Conservation (phyloP, 1,140 invertebrate species). For the Trichonephila inaurata region DNA sequence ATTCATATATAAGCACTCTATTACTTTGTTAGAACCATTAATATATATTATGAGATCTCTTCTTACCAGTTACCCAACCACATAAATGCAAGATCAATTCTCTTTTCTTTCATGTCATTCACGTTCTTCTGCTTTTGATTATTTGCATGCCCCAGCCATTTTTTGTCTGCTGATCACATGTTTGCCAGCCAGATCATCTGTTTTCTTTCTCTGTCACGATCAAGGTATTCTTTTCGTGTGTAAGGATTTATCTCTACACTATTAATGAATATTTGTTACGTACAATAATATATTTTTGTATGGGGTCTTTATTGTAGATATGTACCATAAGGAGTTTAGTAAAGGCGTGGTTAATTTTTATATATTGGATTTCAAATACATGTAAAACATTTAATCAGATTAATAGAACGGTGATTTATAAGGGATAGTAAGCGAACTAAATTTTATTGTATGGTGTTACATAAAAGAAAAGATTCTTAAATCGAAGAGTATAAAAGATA, state of each 20-base stretch:
- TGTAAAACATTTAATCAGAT: no score
- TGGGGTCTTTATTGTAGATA: no score
- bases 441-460: no score
- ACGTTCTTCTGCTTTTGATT: neutral
- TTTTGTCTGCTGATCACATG: neutral
- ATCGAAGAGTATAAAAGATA: no score
- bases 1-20: no score
- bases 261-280: neutral
- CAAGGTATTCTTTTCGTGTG: neutral
- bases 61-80: neutral
- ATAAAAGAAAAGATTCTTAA: no score
- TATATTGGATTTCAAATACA: no score
- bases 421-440: no score
- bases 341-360: no score
- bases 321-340: no score
- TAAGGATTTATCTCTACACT: neutral
- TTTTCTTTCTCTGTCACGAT: neutral
- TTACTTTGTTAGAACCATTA: neutral
- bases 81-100: neutral
- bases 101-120: neutral
- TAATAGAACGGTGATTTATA: no score
- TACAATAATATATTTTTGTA: neutral
- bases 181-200: neutral
- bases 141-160: neutral
- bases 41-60: neutral